Conservation (phyloP, 2,113 vertebrate species). For the Mormyrus lacerda region DNA sequence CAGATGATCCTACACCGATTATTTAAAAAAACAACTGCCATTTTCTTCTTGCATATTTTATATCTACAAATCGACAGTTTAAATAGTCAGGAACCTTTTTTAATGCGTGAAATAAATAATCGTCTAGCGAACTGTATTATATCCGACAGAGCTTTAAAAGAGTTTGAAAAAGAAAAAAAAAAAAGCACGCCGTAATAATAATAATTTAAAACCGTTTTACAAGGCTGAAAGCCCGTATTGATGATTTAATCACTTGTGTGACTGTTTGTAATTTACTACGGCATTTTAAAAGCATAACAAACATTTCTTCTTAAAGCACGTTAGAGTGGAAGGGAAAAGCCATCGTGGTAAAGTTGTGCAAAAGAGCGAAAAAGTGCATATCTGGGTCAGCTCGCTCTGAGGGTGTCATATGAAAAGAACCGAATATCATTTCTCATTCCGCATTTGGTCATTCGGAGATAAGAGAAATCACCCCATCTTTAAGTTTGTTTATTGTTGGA, state of each 20-base stretch:
- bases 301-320: not conserved
- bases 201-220: not conserved
- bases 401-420: not conserved
- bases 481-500: not conserved
- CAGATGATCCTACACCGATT: not conserved
- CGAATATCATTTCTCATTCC: not conserved
- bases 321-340: not conserved
- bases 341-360: not conserved
- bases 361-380: not conserved
- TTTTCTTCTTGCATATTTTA: not conserved
- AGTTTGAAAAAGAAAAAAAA: not conserved
- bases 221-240: not conserved
- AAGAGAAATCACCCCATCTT: not conserved
- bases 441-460: not conserved
- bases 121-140: not conserved
- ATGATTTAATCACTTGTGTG: not conserved
- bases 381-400: not conserved
- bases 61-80: not conserved
- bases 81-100: not conserved
- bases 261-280: not conserved
- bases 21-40: not conserved
- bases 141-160: not conserved
- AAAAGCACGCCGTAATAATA: not conserved
- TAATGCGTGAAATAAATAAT: not conserved
- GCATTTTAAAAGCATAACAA: not conserved